A percentile compares a stretch with the other conserved stretches of the same genome.
Conservation (phyloP, 1,140 invertebrate species). For the Bilobella aurantiaca region DNA sequence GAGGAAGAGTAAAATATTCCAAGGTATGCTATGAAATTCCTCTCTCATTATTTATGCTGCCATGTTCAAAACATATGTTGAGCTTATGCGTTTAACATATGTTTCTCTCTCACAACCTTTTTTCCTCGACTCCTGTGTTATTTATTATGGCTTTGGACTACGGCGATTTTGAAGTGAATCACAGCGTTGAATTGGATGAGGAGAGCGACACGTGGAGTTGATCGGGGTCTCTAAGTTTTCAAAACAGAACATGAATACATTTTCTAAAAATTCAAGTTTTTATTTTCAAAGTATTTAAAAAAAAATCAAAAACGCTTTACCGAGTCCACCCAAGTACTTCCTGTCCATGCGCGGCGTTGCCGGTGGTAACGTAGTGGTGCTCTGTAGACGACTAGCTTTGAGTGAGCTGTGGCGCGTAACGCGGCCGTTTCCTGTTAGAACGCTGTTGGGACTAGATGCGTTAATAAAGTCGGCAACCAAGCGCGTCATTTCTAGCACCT, state of each 20-base stretch:
- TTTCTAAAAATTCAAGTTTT: background rate
- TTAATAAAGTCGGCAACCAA: slow-evolving; percentile 95
- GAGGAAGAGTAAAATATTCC: too few species aligned
- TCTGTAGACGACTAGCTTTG: slow-evolving; percentile 29
- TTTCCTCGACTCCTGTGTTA: too few species aligned
- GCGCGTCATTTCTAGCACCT: slow-evolving; percentile 78
- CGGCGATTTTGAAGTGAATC: slow-evolving; percentile 28
- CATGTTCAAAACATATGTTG: too few species aligned
- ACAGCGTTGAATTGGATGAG: slow-evolving; percentile 27
- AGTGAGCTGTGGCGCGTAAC: slow-evolving; percentile 32
- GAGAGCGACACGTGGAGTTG: background rate
- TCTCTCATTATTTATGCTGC: too few species aligned
- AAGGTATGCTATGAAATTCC: too few species aligned
- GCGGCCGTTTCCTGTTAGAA: slow-evolving; percentile 22
- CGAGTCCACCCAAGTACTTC: slow-evolving; percentile 13
- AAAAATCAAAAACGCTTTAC: slow-evolving; percentile 2
- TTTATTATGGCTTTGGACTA: slow-evolving; percentile 20
- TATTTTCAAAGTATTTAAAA: background rate
- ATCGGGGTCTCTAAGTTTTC: slow-evolving; percentile 1
- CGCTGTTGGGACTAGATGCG: slow-evolving; percentile 41
- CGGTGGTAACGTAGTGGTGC: slow-evolving; percentile 28
- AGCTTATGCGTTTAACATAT: too few species aligned
- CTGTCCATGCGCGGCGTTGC: slow-evolving; percentile 29
- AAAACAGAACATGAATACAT: background rate
- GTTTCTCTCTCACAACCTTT: too few species aligned